Conservation (phyloP, 2,797 vertebrate genomes). For the Carapus acus region DNA sequence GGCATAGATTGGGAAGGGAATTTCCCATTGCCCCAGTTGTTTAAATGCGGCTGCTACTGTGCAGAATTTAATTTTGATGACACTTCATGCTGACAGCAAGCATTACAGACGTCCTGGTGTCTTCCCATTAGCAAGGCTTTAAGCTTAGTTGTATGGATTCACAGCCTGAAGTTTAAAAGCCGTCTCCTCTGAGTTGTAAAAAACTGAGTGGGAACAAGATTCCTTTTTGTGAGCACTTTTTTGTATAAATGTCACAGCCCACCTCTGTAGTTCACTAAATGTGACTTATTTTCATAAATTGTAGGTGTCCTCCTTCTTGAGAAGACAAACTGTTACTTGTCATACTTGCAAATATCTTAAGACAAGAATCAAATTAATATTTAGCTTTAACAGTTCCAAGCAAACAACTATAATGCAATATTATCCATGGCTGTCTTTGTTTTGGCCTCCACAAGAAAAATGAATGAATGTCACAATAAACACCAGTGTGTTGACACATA, state of each 20-base stretch:
- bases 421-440: slow-evolving; percentile 41
- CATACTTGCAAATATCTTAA: too few relatives aligned
- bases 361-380: too few relatives aligned
- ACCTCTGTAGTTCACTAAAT: background rate
- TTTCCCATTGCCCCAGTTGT: slow-evolving; percentile 63
- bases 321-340: too few relatives aligned
- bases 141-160: slow-evolving; percentile 51
- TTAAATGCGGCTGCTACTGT: slow-evolving; percentile 63
- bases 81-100: slow-evolving; percentile 62
- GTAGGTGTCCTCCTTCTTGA: too few relatives aligned
- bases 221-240: slow-evolving; percentile 24
- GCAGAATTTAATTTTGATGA: slow-evolving; percentile 65
- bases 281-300: too few relatives aligned
- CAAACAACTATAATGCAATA: slow-evolving; percentile 53
- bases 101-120: slow-evolving; percentile 65
- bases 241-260: background rate
- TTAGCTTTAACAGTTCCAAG: too few relatives aligned
- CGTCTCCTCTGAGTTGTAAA: slow-evolving; percentile 39
- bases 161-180: slow-evolving; percentile 53
- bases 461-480: slow-evolving; percentile 75
- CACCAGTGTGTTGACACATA: slow-evolving; percentile 76
- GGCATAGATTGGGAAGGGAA: slow-evolving; percentile 61
- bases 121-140: slow-evolving; percentile 56
- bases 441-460: slow-evolving; percentile 69
- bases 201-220: slow-evolving; percentile 23